Percentiles rank a stretch among this genome's conserved stretches.
These are phyloP conservation scores for Pavo muticus DNA, from an alignment of 2,113 vertebrate species.

Conservation along the genomic window DNA sequence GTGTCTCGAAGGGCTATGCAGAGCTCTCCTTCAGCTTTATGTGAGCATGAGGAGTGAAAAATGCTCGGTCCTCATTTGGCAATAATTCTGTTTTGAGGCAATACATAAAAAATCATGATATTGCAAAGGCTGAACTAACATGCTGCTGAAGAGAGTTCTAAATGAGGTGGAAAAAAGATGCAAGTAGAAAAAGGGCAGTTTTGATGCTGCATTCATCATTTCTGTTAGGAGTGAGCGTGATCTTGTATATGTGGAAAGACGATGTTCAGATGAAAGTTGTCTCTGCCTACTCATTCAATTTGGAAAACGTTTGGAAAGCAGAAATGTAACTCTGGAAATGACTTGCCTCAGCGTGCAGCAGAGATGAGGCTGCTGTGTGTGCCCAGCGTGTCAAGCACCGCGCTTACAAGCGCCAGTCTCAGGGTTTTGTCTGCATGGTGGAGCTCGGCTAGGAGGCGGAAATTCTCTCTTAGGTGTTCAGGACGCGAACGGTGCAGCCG, in stretches of 20 bases:
- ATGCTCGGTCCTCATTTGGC: neutral
- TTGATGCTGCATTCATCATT: neutral
- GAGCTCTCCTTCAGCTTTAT: neutral
- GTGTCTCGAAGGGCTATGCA: too few species aligned
- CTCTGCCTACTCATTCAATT: neutral
- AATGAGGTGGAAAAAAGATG: neutral
- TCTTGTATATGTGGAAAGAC: neutral
- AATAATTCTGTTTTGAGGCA: neutral
- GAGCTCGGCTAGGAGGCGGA: neutral
- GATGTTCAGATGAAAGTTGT: neutral
- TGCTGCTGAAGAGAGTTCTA: neutral
- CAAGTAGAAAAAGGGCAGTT: neutral
- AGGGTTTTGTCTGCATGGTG: fast-evolving
- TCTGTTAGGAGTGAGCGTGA: neutral
- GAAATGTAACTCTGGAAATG: neutral
- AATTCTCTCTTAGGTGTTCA: neutral
- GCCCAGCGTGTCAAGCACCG: fast-evolving
- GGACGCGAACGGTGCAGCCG: neutral
- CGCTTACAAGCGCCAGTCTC: neutral
- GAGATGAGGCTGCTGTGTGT: fast-evolving
- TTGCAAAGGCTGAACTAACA: neutral
- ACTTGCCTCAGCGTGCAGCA: neutral
- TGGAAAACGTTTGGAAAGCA: neutral
- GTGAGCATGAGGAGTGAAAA: neutral
- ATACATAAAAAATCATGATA: fast-evolving